These are phyloP conservation scores for Rattus rattus DNA, from an alignment of 2,113 vertebrate genomes.

Conservation along the genomic window DNA sequence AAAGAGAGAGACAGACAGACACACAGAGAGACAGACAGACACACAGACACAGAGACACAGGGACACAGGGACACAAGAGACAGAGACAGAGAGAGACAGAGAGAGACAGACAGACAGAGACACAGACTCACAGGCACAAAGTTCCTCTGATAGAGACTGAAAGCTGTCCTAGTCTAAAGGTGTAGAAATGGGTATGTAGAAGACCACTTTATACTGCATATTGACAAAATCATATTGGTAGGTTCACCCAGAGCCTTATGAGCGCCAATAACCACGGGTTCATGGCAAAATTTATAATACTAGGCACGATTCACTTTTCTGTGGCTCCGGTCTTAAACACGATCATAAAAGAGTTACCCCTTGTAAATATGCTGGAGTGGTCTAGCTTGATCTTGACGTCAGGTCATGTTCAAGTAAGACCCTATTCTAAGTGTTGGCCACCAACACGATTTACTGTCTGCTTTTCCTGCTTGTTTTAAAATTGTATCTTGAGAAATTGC, in stretches of 20 bases:
- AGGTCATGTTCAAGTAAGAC: constrained; percentile 22
- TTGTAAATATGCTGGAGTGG: constrained; percentile 62
- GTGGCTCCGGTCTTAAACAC: not conserved
- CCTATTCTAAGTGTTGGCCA: not conserved
- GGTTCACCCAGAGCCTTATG: not conserved
- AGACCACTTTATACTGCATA: not conserved
- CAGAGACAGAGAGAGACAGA: no score
- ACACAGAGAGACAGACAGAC: not conserved
- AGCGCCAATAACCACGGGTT: not conserved
- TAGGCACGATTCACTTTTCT: not conserved
- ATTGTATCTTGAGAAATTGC: constrained; percentile 62
- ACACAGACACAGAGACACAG: not conserved
- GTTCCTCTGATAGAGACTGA: not conserved
- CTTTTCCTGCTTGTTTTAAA: constrained; percentile 60
- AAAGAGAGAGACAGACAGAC: no score
- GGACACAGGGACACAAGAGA: no score
- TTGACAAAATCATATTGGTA: not conserved
- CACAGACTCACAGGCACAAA: no score
- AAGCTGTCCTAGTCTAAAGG: not conserved
- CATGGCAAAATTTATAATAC: not conserved
- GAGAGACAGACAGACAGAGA: no score
- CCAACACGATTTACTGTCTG: not conserved
- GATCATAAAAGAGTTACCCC: not conserved
- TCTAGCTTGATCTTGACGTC: constrained; percentile 59
- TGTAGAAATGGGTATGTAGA: not conserved